Evolutionary conservation across 1,140 invertebrate genomes (phyloP).

Genomic region (Penaeus chinensis): DNA sequence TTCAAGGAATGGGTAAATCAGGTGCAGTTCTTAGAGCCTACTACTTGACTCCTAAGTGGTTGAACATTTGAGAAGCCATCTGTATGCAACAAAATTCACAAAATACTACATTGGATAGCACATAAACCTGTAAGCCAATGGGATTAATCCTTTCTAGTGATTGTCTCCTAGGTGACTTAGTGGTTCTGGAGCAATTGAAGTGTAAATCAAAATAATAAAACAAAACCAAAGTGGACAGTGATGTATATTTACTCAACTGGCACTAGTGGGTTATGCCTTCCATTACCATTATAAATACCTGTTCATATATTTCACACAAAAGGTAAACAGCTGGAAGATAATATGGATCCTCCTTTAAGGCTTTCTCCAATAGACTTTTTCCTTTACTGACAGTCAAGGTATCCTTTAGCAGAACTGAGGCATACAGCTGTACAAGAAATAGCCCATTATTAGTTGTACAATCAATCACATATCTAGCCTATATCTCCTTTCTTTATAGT

Average conservation of each 20-base stretch:
- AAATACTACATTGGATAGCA: too few species aligned
- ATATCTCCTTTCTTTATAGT: too few species aligned
- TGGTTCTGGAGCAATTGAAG: neutral
- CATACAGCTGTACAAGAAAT: constrained; percentile 74
- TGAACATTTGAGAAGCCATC: too few species aligned
- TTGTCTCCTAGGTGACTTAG: neutral
- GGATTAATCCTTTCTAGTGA: constrained; percentile 1
- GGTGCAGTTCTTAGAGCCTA: too few species aligned
- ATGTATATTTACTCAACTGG: too few species aligned
- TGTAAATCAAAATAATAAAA: neutral
- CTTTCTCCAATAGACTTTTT: constrained; percentile 78
- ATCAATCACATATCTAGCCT: neutral
- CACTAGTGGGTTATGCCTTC: too few species aligned
- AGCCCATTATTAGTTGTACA: neutral
- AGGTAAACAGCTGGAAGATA: constrained; percentile 79
- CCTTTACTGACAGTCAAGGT: constrained; percentile 74
- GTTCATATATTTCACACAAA: constrained; percentile 74
- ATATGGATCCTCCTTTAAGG: constrained; percentile 75
- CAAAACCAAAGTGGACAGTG: neutral
- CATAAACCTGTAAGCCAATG: too few species aligned
- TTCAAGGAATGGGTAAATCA: too few species aligned
- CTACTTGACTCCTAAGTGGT: too few species aligned
- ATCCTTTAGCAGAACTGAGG: constrained; percentile 79
- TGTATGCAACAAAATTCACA: too few species aligned
- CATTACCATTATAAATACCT: constrained; percentile 65